Evolutionary conservation across 1,140 invertebrate genomes (phyloP).

Genomic region (Eumeta japonica): DNA sequence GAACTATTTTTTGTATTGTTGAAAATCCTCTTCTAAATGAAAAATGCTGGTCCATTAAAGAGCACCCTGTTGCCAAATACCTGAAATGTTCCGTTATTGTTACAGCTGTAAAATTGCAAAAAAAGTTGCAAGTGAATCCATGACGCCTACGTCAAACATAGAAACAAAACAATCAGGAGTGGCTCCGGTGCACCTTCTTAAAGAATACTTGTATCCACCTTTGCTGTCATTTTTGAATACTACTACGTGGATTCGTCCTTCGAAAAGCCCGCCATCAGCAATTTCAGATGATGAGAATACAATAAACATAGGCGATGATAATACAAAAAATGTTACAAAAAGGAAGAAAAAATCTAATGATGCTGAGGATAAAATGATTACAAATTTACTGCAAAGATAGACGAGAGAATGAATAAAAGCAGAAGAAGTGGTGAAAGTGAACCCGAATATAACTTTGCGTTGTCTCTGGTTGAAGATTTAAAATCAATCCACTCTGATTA

Average conservation of each 20-base stretch:
- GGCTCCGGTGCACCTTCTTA: slow-evolving; percentile 3
- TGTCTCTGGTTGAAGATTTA: too few species aligned
- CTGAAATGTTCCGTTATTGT: slow-evolving; percentile 6
- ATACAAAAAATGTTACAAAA: slow-evolving; percentile 3
- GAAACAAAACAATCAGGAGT: slow-evolving; percentile 8
- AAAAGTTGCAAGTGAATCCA: slow-evolving; percentile 9
- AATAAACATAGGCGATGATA: slow-evolving; percentile 1
- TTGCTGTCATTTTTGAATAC: slow-evolving; percentile 3
- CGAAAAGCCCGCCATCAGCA: slow-evolving; percentile 3
- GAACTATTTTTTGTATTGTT: slow-evolving; percentile 12
- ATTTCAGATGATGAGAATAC: slow-evolving; percentile 4
- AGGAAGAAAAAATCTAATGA: slow-evolving; percentile 3
- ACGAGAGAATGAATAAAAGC: too few species aligned
- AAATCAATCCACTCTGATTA: too few species aligned
- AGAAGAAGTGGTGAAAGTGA: too few species aligned
- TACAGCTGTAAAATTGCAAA: slow-evolving; percentile 6
- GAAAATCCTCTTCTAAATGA: slow-evolving; percentile 13
- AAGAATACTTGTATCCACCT: slow-evolving; percentile 2
- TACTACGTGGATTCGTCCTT: slow-evolving; percentile 3
- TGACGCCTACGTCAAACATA: slow-evolving; percentile 9
- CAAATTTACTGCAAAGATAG: slow-evolving; percentile 2
- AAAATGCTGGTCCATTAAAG: slow-evolving; percentile 10
- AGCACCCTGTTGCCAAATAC: slow-evolving; percentile 10
- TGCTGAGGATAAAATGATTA: slow-evolving; percentile 2
- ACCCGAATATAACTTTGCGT: too few species aligned